Evolutionary conservation across 2,797 vertebrate species (phyloP), one percentile per base, ranked within the genome.

Genomic region (Microctenopoma stevenorrisi): DNA sequence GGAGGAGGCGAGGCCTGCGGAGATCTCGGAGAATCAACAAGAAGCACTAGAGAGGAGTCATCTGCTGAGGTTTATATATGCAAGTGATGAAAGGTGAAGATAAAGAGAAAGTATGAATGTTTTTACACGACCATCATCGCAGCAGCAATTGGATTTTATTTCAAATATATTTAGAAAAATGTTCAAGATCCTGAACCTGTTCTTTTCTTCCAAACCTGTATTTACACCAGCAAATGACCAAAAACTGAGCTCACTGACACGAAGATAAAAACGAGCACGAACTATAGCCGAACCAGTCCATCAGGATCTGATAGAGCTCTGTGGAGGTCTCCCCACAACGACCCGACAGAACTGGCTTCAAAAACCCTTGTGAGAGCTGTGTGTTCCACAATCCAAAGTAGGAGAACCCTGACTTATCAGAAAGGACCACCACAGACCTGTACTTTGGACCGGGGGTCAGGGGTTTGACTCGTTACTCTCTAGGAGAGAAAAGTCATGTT

Each of bases 1-100:
- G 79, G 51, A 64, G 82, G 52, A 87, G 86, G 70, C 74, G 83
- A 16, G 89, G 84, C 70, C 84, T 91, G 18, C 89, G 94, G 38
- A 89, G 90, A 58, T 93, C 94, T 6, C 73, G 89, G 40, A 90
- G 92, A 74, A 88, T 91, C 81, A 87, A 78, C 71, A 88, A 92
- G 75, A 91, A 88, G 68, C 91, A 84, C 75, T 90, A 88, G 63
- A 88, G 61, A 26, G 43, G 53, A 65, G 44, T 2, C 0, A 2
- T 15, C 22, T 33, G 57, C 40, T 7, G 53, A 5, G n/a, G 25
- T 68, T 65, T 6, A 61, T 30, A 66, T 81, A 90, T 87, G 86
- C 86, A 89, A 67, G 70, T 50, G 52, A 28, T 1, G 1, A 67
- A 52, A 63, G 48, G 52, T n/a, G 60, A 63, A 54, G 47, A 60